These are phyloP conservation scores for Xenopus petersii DNA, from an alignment of 2,797 vertebrate genomes.

Conservation along the genomic window DNA sequence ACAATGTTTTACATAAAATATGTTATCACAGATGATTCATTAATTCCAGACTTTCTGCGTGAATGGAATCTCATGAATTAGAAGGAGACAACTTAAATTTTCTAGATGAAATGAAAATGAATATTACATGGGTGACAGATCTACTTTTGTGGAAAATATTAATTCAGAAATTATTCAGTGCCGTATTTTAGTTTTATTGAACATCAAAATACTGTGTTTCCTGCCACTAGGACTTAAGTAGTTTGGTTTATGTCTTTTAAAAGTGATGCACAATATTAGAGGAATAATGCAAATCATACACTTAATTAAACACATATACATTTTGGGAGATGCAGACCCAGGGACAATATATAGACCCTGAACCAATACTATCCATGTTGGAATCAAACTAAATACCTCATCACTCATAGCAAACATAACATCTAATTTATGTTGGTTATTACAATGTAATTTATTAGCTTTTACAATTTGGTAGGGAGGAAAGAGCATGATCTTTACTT, in stretches of 20 bases:
- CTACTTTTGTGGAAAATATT: constrained; percentile 3
- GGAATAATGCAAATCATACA: too few species aligned
- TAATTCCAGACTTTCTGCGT: constrained; percentile 14
- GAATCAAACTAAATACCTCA: too few species aligned
- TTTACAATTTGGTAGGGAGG: too few species aligned
- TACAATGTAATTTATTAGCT: too few species aligned
- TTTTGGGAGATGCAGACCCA: too few species aligned
- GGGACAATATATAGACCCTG: too few species aligned
- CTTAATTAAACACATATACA: too few species aligned
- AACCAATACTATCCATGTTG: too few species aligned
- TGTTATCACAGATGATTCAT: constrained; percentile 20
- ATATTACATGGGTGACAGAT: constrained; percentile 13
- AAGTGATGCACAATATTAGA: constrained; percentile 12
- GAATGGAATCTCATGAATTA: constrained; percentile 12
- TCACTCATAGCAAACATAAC: too few species aligned
- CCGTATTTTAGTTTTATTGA: background rate
- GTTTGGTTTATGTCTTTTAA: background rate
- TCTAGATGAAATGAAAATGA: constrained; percentile 18
- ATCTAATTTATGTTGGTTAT: too few species aligned
- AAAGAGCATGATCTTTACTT: too few species aligned
- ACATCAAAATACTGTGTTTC: background rate
- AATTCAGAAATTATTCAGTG: constrained; percentile 5
- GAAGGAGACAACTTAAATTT: constrained; percentile 16
- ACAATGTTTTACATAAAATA: constrained; percentile 22
- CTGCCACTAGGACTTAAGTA: background rate